Base-by-base conservation (phyloP, 2,888 invertebrate species). In the Cephus runcator region DNA sequence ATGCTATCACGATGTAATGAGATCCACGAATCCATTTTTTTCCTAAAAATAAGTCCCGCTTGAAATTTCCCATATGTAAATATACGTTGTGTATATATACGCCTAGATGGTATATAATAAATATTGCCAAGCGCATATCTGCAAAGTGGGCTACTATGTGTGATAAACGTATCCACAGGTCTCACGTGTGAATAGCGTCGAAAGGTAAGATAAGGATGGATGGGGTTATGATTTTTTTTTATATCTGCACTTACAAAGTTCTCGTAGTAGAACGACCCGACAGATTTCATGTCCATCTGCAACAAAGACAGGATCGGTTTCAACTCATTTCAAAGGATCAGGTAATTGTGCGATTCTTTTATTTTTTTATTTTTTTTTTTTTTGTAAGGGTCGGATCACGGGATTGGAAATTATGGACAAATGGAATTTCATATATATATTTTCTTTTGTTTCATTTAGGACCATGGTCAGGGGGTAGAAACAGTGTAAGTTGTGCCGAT, bases 211-310 rank as follows among this genome's bases (percentile, higher is more conserved):
- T 12, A 56, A 30, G 33, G n/a, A 75, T 11, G 75, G 36, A 69
- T 35, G 31, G 23, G 36, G 40, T 15, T 40, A 36, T 40, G 69
- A 34, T 73, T 78, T 80, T 83, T 85, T 12, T 77, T 69, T 77
- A 1, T 77, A 84, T 87, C 89, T 88, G 93, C 95, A 97, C 97
- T 97, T 96, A 97, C 97, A 95, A 97, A 97, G 94, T 97, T 97
- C 94, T 97, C 97, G 94, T 97, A 97, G 95, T 97, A 97, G 96
- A 97, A 96, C 93, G 97, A 97, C 93, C 97, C 97, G 94, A 97
- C 96, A 94, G 96, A 96, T 95, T 97, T 97, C 96, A 97, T 96
- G 94, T 97, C 97, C 97, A 97, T 97, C 97, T 97, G 96, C 94
- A 96, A 96, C 92, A 92, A 90, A 92, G 90, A 92, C 88, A 91